Evolutionary conservation across 2,888 invertebrate genomes (phyloP).

Genomic region (Amphipyra tragopoginis): DNA sequence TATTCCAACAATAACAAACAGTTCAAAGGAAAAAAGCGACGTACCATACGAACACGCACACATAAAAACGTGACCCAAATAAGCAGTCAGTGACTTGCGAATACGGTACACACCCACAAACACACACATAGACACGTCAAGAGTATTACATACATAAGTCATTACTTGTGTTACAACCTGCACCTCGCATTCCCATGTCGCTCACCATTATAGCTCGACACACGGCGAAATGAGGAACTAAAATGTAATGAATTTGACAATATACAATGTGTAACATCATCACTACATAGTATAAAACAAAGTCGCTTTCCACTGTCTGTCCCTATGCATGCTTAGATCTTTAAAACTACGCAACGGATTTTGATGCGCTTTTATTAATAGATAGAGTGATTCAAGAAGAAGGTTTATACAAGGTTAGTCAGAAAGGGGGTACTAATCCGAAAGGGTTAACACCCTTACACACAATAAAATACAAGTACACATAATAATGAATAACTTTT

Average conservation of each 20-base stretch:
- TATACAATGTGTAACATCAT: no score
- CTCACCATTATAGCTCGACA: constrained; percentile 7
- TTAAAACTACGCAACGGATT: no score
- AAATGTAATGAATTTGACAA: constrained; percentile 6
- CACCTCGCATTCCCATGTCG: constrained; percentile 11
- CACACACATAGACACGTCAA: constrained; percentile 2
- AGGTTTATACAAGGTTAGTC: no score
- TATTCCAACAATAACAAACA: constrained; percentile 32
- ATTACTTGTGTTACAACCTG: constrained; percentile 32
- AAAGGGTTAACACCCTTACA: no score
- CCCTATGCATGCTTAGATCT: no score
- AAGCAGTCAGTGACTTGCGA: constrained; percentile 42
- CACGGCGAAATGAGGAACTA: neutral
- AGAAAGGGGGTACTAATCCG: no score
- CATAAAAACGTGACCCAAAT: constrained; percentile 48
- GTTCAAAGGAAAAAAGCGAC: constrained; percentile 33
- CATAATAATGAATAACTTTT: no score
- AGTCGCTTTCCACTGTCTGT: no score
- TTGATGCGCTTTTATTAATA: no score
- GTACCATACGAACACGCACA: constrained; percentile 15
- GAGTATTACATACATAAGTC: constrained; percentile 27
- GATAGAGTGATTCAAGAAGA: no score
- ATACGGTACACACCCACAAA: constrained; percentile 22
- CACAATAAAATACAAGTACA: no score
- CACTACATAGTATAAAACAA: no score